Percentiles rank a stretch among this genome's conserved stretches.
Conservation (phyloP, 64 coral and sea anemone genomes). For the Porites australiensis region DNA sequence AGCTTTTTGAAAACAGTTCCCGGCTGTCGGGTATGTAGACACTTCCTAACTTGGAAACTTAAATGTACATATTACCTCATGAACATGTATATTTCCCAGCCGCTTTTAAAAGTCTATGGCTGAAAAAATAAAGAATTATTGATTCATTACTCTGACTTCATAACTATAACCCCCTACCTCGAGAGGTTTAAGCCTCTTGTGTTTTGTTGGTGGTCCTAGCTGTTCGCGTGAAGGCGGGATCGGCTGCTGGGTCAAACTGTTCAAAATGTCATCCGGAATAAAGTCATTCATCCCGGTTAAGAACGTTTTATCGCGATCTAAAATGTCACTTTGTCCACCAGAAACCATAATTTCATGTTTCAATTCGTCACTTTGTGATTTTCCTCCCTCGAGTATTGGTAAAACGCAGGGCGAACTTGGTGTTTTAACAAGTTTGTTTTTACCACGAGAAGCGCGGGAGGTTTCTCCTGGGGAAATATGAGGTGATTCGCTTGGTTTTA, state of each 20-base stretch:
- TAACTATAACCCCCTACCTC: slow-evolving; percentile 59
- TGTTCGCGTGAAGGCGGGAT: slow-evolving; percentile 84
- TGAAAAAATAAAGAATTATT: too few relatives aligned
- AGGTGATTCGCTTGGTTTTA: slow-evolving; percentile 51
- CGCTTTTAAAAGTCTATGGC: too few relatives aligned
- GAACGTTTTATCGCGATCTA: slow-evolving; percentile 76
- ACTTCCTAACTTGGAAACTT: too few relatives aligned
- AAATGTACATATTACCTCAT: too few relatives aligned
- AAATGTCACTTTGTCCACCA: slow-evolving; percentile 1
- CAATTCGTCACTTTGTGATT: slow-evolving; percentile 36
- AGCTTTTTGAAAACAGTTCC: too few relatives aligned
- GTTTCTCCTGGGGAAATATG: slow-evolving; percentile 35
- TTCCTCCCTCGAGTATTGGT: slow-evolving; percentile 82
- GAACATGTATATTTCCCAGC: too few relatives aligned
- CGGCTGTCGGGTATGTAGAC: too few relatives aligned
- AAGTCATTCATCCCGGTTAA: slow-evolving; percentile 91
- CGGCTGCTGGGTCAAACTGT: slow-evolving; percentile 91
- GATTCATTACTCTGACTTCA: background rate
- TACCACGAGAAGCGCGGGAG: slow-evolving; percentile 35
- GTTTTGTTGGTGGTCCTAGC: slow-evolving; percentile 78
- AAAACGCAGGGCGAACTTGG: slow-evolving; percentile 80
- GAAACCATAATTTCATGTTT: background rate
- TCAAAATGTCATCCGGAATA: slow-evolving; percentile 97
- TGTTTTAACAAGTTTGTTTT: slow-evolving; percentile 66
- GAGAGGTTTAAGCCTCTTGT: slow-evolving; percentile 80